Base-by-base conservation (phyloP, 2,113 vertebrate species). In the Oreocharis arfaki region DNA sequence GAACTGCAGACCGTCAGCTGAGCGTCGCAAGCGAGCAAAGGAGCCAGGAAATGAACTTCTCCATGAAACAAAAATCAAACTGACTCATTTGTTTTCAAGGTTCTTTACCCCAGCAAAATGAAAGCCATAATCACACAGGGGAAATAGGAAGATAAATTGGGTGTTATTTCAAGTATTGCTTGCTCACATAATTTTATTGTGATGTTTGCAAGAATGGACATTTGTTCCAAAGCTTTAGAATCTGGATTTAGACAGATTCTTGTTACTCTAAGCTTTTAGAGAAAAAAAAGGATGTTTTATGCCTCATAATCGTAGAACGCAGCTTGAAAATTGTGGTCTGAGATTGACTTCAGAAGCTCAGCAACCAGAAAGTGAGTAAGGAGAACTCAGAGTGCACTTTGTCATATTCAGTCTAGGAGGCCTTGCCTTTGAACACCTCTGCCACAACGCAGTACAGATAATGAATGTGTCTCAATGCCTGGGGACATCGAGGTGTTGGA, bases 71-170 rank as follows among this genome's bases (percentile, higher is more conserved):
- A 96, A 96, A 96, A 93, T 90, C 93, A 90, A 70, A 97, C 80
- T 84, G 96, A 95, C 93, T 97, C 96, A 94, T 95, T 96, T 96
- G 87, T 94, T 96, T 96, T 93, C 93, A 89, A 86, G 92, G 92
- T 94, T 89, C 77, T 90, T 69, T 84, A 87, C 57, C 41, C 61
- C 80, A 89, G 85, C 7, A 16, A 95, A 95, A 95, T 94, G 85
- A 97, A 95, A 95, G 95, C 63, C 87, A 91, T 95, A 95, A 97
- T 95, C 96, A 96, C 73, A 91, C 61, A 91, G 77, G 86, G 89
- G 86, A 96, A 97, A 90, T 71, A 78, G 56, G 90, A 96, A 92
- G 96, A 95, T 84, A 94, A 96, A 96, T 92, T 84, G 79, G 60
- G 85, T 87, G 86, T 96, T 95, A 96, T 95, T 96, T 97, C 83